These are phyloP conservation scores for Caradrina kadenii DNA, from an alignment of 2,888 invertebrate genomes.

Conservation along the genomic window DNA sequence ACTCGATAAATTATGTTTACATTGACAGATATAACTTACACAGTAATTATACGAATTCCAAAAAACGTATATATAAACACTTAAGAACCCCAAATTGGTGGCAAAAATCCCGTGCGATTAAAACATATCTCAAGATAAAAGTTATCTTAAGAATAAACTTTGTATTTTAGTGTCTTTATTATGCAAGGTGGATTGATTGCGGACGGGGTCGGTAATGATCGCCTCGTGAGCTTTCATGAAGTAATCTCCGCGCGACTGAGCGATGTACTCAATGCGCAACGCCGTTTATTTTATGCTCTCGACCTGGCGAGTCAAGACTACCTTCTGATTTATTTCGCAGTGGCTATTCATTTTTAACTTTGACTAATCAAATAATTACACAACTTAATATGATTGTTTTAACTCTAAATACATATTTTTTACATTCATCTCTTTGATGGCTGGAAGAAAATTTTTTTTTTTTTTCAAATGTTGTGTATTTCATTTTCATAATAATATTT, in stretches of 20 bases:
- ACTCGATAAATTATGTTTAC: not conserved
- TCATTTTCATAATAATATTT: too few relatives aligned
- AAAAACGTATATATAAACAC: not conserved
- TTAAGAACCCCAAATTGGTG: not conserved
- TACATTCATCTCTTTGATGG: too few relatives aligned
- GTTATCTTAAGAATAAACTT: conserved; percentile 68
- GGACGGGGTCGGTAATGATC: conserved; percentile 79
- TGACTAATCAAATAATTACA: not conserved
- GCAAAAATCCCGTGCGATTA: conserved; percentile 50
- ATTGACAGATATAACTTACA: not conserved
- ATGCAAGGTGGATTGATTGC: conserved; percentile 81
- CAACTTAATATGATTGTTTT: not conserved
- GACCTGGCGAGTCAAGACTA: conserved; percentile 38
- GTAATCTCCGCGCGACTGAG: conserved; percentile 74
- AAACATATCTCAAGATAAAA: conserved; percentile 69
- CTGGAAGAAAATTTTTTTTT: too few relatives aligned
- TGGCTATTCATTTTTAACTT: conserved; percentile 15
- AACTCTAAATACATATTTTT: too few relatives aligned
- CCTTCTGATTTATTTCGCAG: conserved; percentile 25
- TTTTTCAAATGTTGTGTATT: too few relatives aligned
- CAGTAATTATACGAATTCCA: too few relatives aligned
- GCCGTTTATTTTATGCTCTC: conserved; percentile 64
- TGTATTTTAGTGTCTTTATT: conserved; percentile 81
- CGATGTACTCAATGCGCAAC: conserved; percentile 64
- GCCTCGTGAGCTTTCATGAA: conserved; percentile 80